Percentiles rank a stretch among this genome's conserved stretches.
Evolutionary conservation across 2,888 invertebrate species (phyloP).

Genomic region (Ormyrus pomaceus): DNA sequence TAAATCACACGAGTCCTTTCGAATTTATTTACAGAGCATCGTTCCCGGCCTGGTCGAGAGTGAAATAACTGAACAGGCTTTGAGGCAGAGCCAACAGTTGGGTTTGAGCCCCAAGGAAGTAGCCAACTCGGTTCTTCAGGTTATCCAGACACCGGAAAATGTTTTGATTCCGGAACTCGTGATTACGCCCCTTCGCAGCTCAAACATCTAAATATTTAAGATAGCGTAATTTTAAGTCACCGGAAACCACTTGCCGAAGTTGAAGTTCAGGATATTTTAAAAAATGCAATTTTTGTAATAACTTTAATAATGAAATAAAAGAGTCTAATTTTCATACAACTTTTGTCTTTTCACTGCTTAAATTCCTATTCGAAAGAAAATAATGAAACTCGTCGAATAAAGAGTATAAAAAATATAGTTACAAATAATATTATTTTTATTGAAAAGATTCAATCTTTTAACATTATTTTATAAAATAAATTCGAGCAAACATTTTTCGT

Average conservation of each 20-base stretch:
- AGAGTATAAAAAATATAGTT: no score
- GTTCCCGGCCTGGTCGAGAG: slow-evolving; percentile 81
- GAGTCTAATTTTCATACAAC: not conserved
- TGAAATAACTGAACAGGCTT: slow-evolving; percentile 72
- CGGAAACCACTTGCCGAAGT: no score
- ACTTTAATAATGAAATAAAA: slow-evolving; percentile 9
- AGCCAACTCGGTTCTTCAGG: slow-evolving; percentile 71
- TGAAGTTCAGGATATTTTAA: not conserved
- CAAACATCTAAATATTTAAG: no score
- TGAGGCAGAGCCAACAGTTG: slow-evolving; percentile 62
- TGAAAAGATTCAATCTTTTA: not conserved
- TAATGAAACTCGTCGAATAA: no score
- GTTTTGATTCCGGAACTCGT: slow-evolving; percentile 62
- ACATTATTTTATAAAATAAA: not conserved
- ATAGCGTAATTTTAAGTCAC: no score
- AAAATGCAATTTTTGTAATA: slow-evolving; percentile 7
- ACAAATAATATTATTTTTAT: no score
- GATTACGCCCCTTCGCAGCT: slow-evolving; percentile 57
- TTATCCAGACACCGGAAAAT: slow-evolving; percentile 68
- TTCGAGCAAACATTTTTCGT: no score
- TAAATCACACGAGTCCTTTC: no score
- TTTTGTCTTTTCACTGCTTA: no score
- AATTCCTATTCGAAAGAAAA: no score
- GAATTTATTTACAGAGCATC: slow-evolving; percentile 77
- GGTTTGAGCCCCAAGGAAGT: slow-evolving; percentile 73